Base-by-base conservation (phyloP, 1,140 invertebrate species). In the Colletes gigas region DNA sequence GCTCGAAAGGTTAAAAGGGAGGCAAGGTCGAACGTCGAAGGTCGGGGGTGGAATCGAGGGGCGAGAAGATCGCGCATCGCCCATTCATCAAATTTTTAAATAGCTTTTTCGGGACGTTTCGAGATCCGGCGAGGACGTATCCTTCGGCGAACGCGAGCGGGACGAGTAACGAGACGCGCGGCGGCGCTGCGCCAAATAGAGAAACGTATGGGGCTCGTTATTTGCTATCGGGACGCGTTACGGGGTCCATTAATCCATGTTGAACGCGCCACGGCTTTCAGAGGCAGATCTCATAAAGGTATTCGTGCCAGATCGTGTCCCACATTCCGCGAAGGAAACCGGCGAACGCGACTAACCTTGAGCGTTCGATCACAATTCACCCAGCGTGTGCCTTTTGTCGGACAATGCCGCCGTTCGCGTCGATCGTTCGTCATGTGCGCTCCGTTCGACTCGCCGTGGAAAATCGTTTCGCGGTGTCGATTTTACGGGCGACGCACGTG, bases 1-100 rank as follows among this genome's bases (percentile, higher is more conserved):
- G 17, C n/a, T 80, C 30, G 62, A 81, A 84, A 84, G 82, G 78
- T 85, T 77, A 77, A 77, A 70, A 50, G 69, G 67, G 63, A 60
- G 55, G 30, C 72, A 66, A 79, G 69, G 69, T 73, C 69, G 77
- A 55, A 63, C 60, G 59, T 79, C 39, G 77, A 57, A 79, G 70
- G 59, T 73, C 77, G 54, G 47, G 39, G 19, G 30, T 9, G 14
- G 21, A 30, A 21, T 21, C 8, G 60, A 30, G 12, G 9, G 55
- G 55, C 55, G 74, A 14, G 54, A 57, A 39, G 62, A 66, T 66
- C 50, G 10, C 39, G 52, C 60, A 39, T 10, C n/a, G 41, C 9
- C 17, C 57, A 62, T 71, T 70, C 67, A 30, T 30, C 15, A 52
- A 70, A 78, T 63, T 12, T 62, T 54, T 66, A 75, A 75, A 75